A percentile compares a stretch with the other conserved stretches of the same genome.
These are phyloP conservation scores for Regulus satrapa DNA, from an alignment of 2,113 vertebrate genomes.

Conservation along the genomic window DNA sequence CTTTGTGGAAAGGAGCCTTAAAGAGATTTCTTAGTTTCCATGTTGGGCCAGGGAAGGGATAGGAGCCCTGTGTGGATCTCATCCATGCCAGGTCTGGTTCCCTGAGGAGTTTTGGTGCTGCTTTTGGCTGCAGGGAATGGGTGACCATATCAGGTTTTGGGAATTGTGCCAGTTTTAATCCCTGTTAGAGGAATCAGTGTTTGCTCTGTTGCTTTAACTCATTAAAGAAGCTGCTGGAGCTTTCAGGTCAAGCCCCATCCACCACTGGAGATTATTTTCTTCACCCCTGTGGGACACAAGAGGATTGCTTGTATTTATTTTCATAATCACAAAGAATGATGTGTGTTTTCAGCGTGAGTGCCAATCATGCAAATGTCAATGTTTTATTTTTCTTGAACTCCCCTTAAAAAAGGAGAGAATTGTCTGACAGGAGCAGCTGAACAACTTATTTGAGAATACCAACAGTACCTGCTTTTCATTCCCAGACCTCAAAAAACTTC, in stretches of 20 bases:
- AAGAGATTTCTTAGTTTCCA: too few relatives aligned
- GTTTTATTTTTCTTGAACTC: not conserved
- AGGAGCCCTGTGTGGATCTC: not conserved
- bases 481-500: not conserved
- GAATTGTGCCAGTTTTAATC: not conserved
- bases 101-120: not conserved
- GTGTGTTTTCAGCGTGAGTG: not conserved
- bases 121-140: rapidly evolving
- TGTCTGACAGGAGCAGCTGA: not conserved
- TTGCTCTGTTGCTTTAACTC: not conserved
- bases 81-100: not conserved
- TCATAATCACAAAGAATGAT: not conserved
- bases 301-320: not conserved
- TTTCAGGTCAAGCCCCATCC: not conserved
- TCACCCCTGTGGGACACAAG: not conserved
- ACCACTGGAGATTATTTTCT: not conserved
- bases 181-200: not conserved
- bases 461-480: not conserved
- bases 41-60: not conserved
- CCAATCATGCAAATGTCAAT: not conserved
- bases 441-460: not conserved
- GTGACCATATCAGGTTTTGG: not conserved
- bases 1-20: not conserved
- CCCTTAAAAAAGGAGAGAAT: not conserved
- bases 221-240: not conserved